Conservation (phyloP, 1,140 invertebrate species). For the Sycophaga agraensis region DNA sequence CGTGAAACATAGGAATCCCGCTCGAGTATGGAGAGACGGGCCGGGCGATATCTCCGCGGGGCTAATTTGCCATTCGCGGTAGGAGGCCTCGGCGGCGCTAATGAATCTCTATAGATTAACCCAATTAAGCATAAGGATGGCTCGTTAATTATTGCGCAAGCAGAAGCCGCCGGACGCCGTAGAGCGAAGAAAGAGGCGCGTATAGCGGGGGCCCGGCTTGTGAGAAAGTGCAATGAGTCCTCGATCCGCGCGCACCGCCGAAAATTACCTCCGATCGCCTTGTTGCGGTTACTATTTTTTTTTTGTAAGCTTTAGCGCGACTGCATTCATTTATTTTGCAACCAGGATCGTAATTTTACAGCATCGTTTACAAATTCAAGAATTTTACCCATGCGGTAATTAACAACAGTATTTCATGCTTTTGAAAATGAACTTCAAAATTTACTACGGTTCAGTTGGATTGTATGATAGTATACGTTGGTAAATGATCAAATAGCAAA, state of each 20-base stretch:
- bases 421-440: too few species aligned
- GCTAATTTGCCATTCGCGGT: conserved; percentile 39
- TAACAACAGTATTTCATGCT: too few species aligned
- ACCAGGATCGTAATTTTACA: too few species aligned
- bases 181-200: background rate
- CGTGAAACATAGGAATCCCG: background rate
- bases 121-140: conserved; percentile 44
- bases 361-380: too few species aligned
- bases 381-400: too few species aligned
- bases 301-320: too few species aligned
- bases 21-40: background rate
- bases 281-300: conserved; percentile 1
- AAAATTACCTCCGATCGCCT: background rate
- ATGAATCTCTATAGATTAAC: conserved; percentile 48
- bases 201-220: background rate
- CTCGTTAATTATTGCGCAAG: conserved; percentile 37
- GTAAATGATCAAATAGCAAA: too few species aligned
- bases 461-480: too few species aligned
- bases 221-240: background rate
- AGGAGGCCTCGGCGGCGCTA: conserved; percentile 31
- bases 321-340: too few species aligned
- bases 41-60: conserved; percentile 3
- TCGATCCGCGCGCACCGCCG: background rate
- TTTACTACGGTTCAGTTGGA: too few species aligned
- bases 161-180: background rate